These are phyloP conservation scores for Diarsia brunnea DNA, from an alignment of 2,888 invertebrate genomes.

Conservation along the genomic window DNA sequence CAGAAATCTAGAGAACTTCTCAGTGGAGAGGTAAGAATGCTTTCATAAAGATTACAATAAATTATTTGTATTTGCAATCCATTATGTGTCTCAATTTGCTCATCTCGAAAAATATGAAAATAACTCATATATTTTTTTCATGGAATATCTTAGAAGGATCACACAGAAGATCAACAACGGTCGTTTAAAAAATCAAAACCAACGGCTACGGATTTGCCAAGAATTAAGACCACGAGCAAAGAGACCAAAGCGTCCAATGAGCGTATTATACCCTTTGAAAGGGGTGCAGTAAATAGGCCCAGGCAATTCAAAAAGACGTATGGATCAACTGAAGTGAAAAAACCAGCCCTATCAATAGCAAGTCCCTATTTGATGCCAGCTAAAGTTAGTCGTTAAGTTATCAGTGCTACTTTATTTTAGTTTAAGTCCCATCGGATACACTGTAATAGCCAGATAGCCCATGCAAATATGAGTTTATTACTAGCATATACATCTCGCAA, in stretches of 20 bases:
- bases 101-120: neutral
- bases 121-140: neutral
- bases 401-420: neutral
- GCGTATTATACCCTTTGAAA: neutral
- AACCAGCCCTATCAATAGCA: neutral
- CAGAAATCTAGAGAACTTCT: neutral
- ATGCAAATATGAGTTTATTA: neutral
- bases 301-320: neutral
- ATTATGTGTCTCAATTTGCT: neutral
- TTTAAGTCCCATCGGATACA: neutral
- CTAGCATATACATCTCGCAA: neutral
- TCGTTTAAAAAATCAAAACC: neutral
- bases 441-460: neutral
- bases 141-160: neutral
- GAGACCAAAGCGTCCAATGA: neutral
- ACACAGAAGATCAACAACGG: neutral
- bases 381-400: constrained; percentile 1
- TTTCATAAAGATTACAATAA: neutral
- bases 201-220: neutral
- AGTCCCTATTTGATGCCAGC: neutral
- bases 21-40: constrained; percentile 2
- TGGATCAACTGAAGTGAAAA: neutral
- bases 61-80: neutral
- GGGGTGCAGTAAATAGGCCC: neutral
- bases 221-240: neutral